Base-by-base conservation (phyloP, 2,888 invertebrate genomes). In the Archips xylosteana region DNA sequence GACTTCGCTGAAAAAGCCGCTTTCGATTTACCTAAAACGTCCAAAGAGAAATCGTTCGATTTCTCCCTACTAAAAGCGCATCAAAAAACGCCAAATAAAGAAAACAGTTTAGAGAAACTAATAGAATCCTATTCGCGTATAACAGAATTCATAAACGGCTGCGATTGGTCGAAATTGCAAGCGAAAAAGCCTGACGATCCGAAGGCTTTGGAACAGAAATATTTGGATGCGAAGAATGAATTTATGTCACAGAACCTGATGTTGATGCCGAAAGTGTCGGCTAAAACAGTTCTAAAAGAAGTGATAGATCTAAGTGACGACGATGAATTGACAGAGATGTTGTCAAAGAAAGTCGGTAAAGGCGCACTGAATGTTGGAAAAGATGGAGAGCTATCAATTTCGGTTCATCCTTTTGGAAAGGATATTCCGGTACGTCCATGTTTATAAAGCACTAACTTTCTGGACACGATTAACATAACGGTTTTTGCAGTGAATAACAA, bases 1-100 rank as follows among this genome's bases (percentile, higher is more conserved):
- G 91, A 94, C 73, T 95, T 95, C 81, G 94, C 94, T 9, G 94
- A 95, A 78, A 94, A 92, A 76, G 93, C 93, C 0, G 90, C 95
- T 0, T 92, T 95, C 71, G 94, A 94, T 76, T 79, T 94, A 4
- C 92, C 94, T 0, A 94, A 93, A 81, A 80, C 85, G 6, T 76
- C 81, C 0, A 92, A 89, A 81, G 89, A 89, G 42, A 90, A 89
- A 79, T 85, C 85, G 70, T 89, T 82, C 74, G 89, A 91, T 75
- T 87, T 91, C 77, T 81, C 87, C 0, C 78, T 90, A 1, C 80
- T 87, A 70, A 90, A 88, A 77, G 79, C 89, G 3, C 83, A 84
- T 1, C 87, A 89, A 32, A 86, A 85, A 68, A 71, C 77, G 36
- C 82, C 87, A 0, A 88, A 88, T 4, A 91, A 89, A 78, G 91